Base-by-base conservation (phyloP, 2,113 vertebrate genomes). In the Speoplatyrhinus poulsoni region DNA sequence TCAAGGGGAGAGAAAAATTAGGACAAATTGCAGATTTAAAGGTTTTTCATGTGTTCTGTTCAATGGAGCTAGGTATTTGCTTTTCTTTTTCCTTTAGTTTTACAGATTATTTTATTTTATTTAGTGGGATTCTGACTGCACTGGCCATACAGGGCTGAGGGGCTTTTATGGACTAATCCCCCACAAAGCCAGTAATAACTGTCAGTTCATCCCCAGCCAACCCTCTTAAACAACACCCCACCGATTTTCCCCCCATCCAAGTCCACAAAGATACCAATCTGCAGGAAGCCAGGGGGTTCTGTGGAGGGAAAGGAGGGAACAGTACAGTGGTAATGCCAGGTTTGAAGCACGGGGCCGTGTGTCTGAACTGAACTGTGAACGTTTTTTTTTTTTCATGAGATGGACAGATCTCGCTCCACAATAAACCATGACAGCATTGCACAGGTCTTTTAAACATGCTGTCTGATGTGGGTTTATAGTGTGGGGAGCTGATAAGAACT, bases 141-240 rank as follows among this genome's bases (percentile, higher is more conserved):
- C 82, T 84, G 78, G 85, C 88, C 82, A 80, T 58, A 26, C 26
- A 58, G 86, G 84, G 82, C 84, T 89, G 83, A 86, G 79, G 84
- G 85, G 86, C 87, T 92, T 93, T 93, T 87, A 88, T 91, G 82
- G 88, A 88, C 87, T 92, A 92, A 94, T 93, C 91, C 87, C 79
- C 83, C 82, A 88, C 87, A 93, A 92, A 93, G 89, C 89, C 87
- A 76, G 83, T 93, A 93, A 94, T 93, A 94, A 93, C 92, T 94
- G 90, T 92, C 90, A 92, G 89, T 90, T 91, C 87, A 89, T 86
- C 79, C 80, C 67, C 52, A 85, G 88, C 86, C 88, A 90, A 79
- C 73, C 80, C 66, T 82, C 81, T 62, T 67, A 70, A 72, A 67
- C 36, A 71, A 55, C 70, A 61, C 69, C 76, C 59, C 55, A 67